Base-by-base conservation (phyloP, 2,888 invertebrate species). In the Hybos culiciformis region DNA sequence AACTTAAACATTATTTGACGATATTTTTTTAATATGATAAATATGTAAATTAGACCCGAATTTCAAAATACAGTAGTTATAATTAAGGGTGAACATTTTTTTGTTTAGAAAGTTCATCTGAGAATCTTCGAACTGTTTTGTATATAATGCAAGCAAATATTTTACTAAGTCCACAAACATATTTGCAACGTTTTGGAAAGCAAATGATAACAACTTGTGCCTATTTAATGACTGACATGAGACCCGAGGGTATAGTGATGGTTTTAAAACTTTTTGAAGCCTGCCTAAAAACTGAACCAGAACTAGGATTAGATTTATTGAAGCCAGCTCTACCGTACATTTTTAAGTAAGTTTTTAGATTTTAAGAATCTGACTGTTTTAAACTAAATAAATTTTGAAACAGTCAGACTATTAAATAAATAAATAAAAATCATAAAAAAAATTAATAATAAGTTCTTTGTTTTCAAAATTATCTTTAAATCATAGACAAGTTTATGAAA, bases 111-210 rank as follows among this genome's bases (percentile, higher is more conserved):
- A 74, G 77, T 62, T 82, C 86, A 0, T 77, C 85, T 0, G 91
- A 92, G 58, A 81, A 85, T 62, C 70, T 92, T 11, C 73, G 81
- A 47, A 75, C 79, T 45, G 83, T 85, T 49, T 71, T 91, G 12
- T 77, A 81, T 54, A 83, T 93, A 58, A 80, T 83, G 60, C 79
- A 85, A 62, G 85, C 83, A 1, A 88, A 91, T 61, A 73, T 87
- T 0, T 65, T 90, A 14, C 66, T 92, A 11, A 81, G 80, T 48
- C 85, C 88, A 0, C 78, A 83, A 55, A 75, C 82, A 51, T 86
- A 85, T 58, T 70, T 90, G 46, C 69, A 77, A 52, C 77, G 75
- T 8, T 77, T 80, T 46, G 87, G 88, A 1, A 70, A 71, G 11
- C 72, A 73, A 39, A 74, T 92, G 48, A 75, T 87, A 50, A 70